These are phyloP conservation scores for Prunella himalayana DNA, from an alignment of 2,113 vertebrate genomes.

Conservation along the genomic window DNA sequence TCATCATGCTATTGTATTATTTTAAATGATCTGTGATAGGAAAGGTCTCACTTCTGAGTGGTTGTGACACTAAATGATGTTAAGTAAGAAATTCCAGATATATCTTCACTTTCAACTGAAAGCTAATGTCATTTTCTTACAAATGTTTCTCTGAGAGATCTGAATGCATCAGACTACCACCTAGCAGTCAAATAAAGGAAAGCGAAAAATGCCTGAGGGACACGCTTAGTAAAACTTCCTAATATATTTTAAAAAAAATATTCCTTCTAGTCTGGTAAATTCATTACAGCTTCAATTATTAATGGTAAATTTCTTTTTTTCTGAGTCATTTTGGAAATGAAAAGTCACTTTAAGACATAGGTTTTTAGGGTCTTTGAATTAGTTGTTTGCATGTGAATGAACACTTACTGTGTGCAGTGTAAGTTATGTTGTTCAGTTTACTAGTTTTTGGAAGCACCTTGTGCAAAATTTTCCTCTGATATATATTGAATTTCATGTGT, in stretches of 20 bases:
- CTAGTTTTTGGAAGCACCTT: neutral
- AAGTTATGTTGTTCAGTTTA: neutral
- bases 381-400: neutral
- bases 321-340: neutral
- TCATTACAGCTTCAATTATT: neutral
- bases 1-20: neutral
- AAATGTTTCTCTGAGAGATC: neutral
- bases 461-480: neutral
- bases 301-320: neutral
- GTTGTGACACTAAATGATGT: conserved; percentile 35
- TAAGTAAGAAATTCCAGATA: conserved; percentile 7
- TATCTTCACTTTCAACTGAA: conserved; percentile 23
- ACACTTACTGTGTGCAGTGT: neutral
- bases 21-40: neutral
- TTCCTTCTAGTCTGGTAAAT: neutral
- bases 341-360: neutral
- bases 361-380: neutral
- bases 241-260: neutral
- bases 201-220: neutral
- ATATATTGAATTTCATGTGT: neutral
- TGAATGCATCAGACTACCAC: neutral
- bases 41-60: neutral
- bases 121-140: neutral
- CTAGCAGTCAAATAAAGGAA: neutral
- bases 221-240: neutral